Evolutionary conservation across 2,797 vertebrate genomes (phyloP).

Genomic region (Gallinago solitaria): DNA sequence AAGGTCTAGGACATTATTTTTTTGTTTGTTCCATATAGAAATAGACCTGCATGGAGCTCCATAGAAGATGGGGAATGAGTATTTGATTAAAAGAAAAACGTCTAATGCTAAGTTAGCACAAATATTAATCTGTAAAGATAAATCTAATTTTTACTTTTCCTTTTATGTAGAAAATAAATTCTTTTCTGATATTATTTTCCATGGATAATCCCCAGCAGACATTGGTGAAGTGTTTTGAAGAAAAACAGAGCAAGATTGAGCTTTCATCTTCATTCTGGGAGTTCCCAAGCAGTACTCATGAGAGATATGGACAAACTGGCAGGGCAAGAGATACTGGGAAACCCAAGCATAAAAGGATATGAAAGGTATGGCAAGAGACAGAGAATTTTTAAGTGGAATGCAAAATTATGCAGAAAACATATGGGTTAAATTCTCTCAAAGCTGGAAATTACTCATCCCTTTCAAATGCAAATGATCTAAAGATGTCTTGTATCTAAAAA

Average conservation of each 20-base stretch:
- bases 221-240: background rate
- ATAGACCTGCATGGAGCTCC: background rate
- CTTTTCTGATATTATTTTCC: conserved; percentile 56
- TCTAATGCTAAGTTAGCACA: background rate
- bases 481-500: conserved; percentile 62
- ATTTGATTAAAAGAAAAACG: background rate
- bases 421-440: conserved; percentile 60
- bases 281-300: background rate
- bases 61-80: background rate
- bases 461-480: conserved; percentile 79
- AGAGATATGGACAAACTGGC: conserved; percentile 39
- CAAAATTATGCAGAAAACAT: conserved; percentile 59
- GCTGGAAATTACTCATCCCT: conserved; percentile 71
- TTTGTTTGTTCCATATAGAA: background rate
- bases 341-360: conserved; percentile 43
- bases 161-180: conserved; percentile 38
- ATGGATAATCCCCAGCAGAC: conserved; percentile 47
- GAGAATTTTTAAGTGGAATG: conserved; percentile 65
- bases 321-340: conserved; percentile 39
- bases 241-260: conserved; percentile 36
- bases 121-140: conserved; percentile 5
- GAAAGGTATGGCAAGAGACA: conserved; percentile 54
- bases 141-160: conserved; percentile 4
- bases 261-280: conserved; percentile 63
- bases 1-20: background rate